Conservation (phyloP, 1,140 invertebrate species). For the Stegodyphus mimosarum region DNA sequence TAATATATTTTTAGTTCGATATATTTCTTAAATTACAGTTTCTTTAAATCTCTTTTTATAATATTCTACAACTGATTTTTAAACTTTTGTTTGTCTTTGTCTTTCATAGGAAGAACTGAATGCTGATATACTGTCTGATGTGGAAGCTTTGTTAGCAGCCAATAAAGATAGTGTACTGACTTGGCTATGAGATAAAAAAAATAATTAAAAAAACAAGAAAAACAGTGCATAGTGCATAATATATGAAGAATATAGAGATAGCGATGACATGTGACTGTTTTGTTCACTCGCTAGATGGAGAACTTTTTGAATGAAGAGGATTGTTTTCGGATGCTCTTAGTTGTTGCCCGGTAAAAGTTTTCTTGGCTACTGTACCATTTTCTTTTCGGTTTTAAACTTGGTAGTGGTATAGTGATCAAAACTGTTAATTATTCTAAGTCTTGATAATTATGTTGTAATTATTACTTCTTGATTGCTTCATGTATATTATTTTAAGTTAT, state of each 20-base stretch:
- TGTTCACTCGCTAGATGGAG: slow-evolving; percentile 34
- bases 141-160: slow-evolving; percentile 75
- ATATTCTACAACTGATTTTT: too few relatives aligned
- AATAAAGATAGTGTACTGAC: slow-evolving; percentile 85
- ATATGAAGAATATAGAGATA: slow-evolving; percentile 12
- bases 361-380: slow-evolving; percentile 38
- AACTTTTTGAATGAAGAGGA: slow-evolving; percentile 44
- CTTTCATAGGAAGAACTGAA: slow-evolving; percentile 60
- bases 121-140: slow-evolving; percentile 69
- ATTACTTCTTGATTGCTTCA: slow-evolving; percentile 36
- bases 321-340: slow-evolving; percentile 54
- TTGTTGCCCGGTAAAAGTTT: slow-evolving; percentile 57
- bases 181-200: slow-evolving; percentile 77
- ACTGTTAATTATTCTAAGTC: not conserved
- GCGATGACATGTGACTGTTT: slow-evolving; percentile 20
- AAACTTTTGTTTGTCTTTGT: too few relatives aligned
- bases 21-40: too few relatives aligned
- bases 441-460: slow-evolving; percentile 46
- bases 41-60: too few relatives aligned
- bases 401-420: slow-evolving; percentile 42
- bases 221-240: slow-evolving; percentile 5
- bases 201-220: not conserved
- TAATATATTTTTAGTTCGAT: too few relatives aligned
- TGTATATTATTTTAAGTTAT: slow-evolving; percentile 43
- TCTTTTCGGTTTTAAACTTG: slow-evolving; percentile 11